Evolutionary conservation across 1,140 invertebrate genomes (phyloP).

Genomic region (Eupristina koningsbergeri): DNA sequence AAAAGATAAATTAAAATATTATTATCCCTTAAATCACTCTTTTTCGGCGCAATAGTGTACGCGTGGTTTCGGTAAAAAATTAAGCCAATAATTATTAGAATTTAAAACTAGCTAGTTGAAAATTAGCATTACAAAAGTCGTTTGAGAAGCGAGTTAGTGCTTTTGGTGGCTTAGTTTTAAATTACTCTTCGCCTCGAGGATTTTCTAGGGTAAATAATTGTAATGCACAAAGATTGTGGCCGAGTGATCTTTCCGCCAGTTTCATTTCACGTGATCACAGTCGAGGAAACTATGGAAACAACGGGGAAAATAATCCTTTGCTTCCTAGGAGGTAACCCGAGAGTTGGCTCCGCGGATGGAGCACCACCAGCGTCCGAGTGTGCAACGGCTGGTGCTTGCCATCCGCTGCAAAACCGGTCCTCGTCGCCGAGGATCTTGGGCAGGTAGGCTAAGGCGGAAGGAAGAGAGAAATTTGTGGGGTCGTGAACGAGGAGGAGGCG

Average conservation of each 20-base stretch:
- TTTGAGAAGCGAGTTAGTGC: too few species aligned
- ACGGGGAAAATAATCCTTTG: background rate
- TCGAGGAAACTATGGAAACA: background rate
- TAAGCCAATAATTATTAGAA: too few species aligned
- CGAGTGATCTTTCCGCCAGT: background rate
- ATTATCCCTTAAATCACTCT: too few species aligned
- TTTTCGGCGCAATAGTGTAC: too few species aligned
- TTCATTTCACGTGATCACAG: background rate
- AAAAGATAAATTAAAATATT: too few species aligned
- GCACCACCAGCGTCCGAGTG: constrained; percentile 1
- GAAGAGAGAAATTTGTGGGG: constrained; percentile 19
- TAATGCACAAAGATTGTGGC: background rate
- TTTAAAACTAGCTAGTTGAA: too few species aligned
- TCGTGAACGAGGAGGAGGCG: background rate
- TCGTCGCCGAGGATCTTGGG: background rate
- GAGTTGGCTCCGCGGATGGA: constrained; percentile 23
- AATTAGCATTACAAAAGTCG: too few species aligned
- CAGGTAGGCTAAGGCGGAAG: constrained; percentile 32
- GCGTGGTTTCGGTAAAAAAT: too few species aligned
- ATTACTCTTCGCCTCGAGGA: background rate
- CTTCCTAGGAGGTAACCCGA: constrained; percentile 26
- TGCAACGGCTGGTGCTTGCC: constrained; percentile 19
- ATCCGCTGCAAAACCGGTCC: constrained; percentile 30
- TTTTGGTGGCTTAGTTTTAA: background rate
- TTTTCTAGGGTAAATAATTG: background rate